Evolutionary conservation across 2,113 vertebrate genomes (phyloP).

Genomic region (Axis porcinus): DNA sequence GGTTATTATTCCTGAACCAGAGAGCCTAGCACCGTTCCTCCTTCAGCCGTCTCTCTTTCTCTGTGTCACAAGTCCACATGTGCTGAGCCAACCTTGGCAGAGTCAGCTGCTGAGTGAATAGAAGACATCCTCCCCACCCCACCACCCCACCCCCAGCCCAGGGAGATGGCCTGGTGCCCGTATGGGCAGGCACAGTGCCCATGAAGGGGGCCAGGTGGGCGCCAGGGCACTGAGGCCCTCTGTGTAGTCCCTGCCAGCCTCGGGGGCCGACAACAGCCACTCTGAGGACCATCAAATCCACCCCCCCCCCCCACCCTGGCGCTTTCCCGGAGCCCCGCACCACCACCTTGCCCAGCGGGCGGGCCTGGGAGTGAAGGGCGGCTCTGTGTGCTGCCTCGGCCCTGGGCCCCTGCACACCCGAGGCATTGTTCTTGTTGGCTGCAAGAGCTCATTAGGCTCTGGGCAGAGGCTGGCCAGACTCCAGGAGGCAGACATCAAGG

Average conservation of each 20-base stretch:
- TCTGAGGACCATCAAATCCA: neutral
- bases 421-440: neutral
- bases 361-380: neutral
- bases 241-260: neutral
- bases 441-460: neutral
- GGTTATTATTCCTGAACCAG: accelerated
- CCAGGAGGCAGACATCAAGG: neutral
- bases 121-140: neutral
- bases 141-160: neutral
- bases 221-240: neutral
- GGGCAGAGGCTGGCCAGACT: neutral
- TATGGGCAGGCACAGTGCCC: neutral
- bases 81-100: neutral
- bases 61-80: neutral
- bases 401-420: neutral
- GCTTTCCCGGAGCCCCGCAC: neutral
- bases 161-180: neutral
- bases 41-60: neutral
- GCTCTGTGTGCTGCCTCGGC: neutral
- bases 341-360: neutral
- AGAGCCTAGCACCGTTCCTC: neutral
- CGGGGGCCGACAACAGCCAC: neutral
- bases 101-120: neutral
- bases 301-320: neutral
- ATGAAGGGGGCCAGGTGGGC: constrained; percentile 30